Conservation (phyloP, 2,113 vertebrate species). For the Sitta europaea region DNA sequence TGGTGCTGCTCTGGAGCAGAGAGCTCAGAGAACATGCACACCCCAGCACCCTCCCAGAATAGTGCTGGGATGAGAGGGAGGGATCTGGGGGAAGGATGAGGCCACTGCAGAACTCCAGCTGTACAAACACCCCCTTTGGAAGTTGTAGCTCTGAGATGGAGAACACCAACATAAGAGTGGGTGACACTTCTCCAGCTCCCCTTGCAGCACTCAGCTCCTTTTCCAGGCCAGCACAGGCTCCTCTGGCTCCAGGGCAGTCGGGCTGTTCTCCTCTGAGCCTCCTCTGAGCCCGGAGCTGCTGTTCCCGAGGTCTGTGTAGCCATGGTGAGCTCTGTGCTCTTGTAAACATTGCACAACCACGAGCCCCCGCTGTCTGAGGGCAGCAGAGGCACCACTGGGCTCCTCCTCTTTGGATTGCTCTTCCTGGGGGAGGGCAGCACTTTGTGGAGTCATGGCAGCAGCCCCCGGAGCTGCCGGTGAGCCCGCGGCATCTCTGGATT, state of each 20-base stretch:
- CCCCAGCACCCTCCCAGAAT: neutral
- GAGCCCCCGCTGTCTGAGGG: constrained; percentile 24
- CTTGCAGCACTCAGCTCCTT: neutral
- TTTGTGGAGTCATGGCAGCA: constrained; percentile 22
- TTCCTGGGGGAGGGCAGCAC: neutral
- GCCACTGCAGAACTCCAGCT: neutral
- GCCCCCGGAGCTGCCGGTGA: neutral
- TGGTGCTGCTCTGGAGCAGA: neutral
- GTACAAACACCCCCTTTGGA: neutral
- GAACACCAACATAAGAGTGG: neutral
- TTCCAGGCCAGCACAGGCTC: neutral
- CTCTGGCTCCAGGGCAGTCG: neutral
- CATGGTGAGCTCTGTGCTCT: constrained; percentile 61
- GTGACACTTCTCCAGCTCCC: neutral
- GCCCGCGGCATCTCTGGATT: neutral
- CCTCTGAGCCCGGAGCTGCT: neutral
- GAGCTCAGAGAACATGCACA: accelerated
- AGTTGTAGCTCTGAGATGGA: neutral
- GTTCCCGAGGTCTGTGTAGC: constrained; percentile 16
- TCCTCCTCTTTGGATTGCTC: constrained; percentile 45
- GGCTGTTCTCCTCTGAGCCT: neutral
- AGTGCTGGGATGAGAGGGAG: neutral
- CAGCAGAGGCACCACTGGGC: neutral
- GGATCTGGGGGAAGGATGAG: neutral
- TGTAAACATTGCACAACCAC: constrained; percentile 52